A percentile compares a stretch with the other conserved stretches of the same genome.
These are phyloP conservation scores for Oscheius sp. DNA, from an alignment of 2,888 invertebrate species.

Conservation along the genomic window DNA sequence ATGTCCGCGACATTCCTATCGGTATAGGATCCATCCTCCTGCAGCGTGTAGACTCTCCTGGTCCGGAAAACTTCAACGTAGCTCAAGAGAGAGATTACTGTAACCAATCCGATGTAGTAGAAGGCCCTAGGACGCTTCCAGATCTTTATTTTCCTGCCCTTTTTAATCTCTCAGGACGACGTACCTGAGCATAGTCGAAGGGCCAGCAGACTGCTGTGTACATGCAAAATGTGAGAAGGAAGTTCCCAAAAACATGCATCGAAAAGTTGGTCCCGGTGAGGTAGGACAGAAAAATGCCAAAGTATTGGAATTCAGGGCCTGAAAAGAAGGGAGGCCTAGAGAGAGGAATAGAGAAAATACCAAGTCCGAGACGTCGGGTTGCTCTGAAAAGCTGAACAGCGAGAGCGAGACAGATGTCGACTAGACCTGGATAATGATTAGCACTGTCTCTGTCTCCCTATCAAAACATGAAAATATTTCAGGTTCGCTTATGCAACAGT, in stretches of 20 bases:
- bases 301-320: constrained; percentile 19
- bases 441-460: no score
- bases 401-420: constrained; percentile 10
- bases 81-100: background rate
- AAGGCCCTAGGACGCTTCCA: background rate
- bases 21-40: background rate
- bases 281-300: background rate
- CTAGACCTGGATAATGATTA: background rate
- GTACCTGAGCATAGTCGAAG: constrained; percentile 5
- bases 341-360: background rate
- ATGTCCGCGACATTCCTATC: constrained; percentile 3
- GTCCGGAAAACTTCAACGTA: constrained; percentile 4
- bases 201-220: constrained; percentile 29
- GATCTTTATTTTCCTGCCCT: background rate
- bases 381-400: constrained; percentile 19
- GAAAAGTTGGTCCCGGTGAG: constrained; percentile 16
- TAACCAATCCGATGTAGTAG: background rate
- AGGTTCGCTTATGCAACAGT: no score
- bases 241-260: constrained; percentile 20
- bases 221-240: constrained; percentile 14
- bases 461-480: no score
- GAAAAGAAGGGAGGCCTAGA: background rate
- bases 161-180: no score
- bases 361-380: background rate
- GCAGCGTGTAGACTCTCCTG: background rate